Conservation (phyloP, 2,888 invertebrate genomes). For the Mellilla xanthometata region DNA sequence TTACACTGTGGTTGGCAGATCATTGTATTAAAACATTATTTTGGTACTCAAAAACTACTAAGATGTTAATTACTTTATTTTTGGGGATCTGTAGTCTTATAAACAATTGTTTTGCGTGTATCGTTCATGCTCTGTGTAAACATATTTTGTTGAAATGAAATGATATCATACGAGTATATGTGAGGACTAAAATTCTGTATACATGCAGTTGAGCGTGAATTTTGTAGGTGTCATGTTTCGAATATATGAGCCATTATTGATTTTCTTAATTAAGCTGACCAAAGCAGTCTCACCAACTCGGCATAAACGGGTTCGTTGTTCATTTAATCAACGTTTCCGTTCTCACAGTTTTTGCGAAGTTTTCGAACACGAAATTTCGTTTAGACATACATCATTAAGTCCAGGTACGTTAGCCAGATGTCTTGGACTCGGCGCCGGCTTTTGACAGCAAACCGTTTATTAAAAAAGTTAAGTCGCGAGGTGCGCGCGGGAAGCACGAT, state of each 20-base stretch:
- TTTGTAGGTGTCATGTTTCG: no score
- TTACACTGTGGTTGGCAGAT: no score
- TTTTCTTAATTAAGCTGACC: slow-evolving; percentile 2
- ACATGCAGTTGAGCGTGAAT: no score
- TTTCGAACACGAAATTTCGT: slow-evolving; percentile 14
- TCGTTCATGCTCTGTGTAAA: no score
- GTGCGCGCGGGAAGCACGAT: slow-evolving; percentile 30
- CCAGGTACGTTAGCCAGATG: slow-evolving; percentile 53
- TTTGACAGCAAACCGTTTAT: slow-evolving; percentile 54
- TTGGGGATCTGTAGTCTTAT: no score
- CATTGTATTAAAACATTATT: no score
- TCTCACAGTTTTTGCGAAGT: slow-evolving; percentile 17
- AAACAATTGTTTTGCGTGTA: no score
- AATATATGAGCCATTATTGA: not conserved
- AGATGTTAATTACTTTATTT: no score
- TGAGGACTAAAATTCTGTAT: no score
- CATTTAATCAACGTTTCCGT: slow-evolving; percentile 18
- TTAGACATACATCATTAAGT: slow-evolving; percentile 56
- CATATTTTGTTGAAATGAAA: no score
- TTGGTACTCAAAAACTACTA: no score
- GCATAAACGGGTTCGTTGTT: slow-evolving; percentile 10
- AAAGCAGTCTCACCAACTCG: not conserved
- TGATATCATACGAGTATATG: no score
- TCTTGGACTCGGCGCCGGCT: slow-evolving; percentile 44
- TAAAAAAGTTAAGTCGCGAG: slow-evolving; percentile 56